Conservation (phyloP, 2,797 vertebrate species). For the Phoebastria nigripes region DNA sequence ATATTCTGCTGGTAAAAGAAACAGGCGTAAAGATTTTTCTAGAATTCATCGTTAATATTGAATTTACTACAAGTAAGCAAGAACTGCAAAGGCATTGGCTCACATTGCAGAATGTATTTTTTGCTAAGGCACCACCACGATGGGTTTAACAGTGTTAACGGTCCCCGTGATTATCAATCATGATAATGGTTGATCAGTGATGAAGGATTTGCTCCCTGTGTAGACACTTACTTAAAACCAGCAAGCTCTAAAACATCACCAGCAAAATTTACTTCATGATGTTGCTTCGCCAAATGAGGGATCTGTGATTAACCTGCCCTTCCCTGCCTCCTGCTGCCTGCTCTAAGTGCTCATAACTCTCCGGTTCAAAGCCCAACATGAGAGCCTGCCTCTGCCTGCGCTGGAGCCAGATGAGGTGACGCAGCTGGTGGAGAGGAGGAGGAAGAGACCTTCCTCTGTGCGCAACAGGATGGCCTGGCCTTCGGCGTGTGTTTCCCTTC, state of each 20-base stretch:
- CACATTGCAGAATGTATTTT: not conserved
- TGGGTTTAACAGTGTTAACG: not conserved
- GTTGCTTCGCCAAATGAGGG: not conserved
- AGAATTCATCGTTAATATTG: not conserved
- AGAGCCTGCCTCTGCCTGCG: not conserved
- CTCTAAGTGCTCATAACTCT: not conserved
- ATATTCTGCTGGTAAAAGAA: not conserved
- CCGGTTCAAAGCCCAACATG: rapidly evolving
- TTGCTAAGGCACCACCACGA: not conserved
- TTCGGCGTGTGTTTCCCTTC: not conserved
- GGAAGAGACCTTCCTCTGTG: not conserved
- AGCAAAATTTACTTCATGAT: not conserved
- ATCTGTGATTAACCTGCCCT: not conserved
- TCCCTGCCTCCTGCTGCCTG: not conserved
- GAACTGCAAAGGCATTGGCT: not conserved
- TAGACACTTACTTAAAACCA: not conserved
- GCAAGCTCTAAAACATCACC: not conserved
- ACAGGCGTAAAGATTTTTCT: not conserved
- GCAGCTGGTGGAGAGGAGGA: not conserved
- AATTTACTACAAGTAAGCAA: not conserved
- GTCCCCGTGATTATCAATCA: not conserved
- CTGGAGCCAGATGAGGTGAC: not conserved
- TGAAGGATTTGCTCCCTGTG: not conserved
- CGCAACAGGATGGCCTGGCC: rapidly evolving
- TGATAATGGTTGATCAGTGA: not conserved